Evolutionary conservation across 1,140 invertebrate species (phyloP), one percentile per base, ranked within the genome.

Genomic region (Medauroidea extradentata): DNA sequence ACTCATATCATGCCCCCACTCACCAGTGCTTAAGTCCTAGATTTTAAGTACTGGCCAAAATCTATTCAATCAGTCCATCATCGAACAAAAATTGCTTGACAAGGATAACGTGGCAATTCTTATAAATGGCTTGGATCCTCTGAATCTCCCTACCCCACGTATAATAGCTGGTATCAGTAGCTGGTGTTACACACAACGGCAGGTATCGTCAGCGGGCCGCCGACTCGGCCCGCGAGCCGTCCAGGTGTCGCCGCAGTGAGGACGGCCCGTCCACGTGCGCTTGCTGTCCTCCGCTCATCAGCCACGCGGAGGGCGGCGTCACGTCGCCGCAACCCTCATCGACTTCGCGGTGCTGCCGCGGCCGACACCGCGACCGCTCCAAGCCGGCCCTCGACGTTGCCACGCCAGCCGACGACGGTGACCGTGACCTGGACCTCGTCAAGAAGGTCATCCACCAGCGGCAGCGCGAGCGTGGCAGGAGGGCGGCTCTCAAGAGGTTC

Each of bases 311-410:
- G 1, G 49, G 29, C 16, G 38, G 38, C 38, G 19, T 5, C 3
- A 1, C 44, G 18, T n/a, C 19, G 8, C 3, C 3, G 3, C 44
- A 18, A 18, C 14, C 44, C 19, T n/a, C n/a, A n/a, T n/a, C n/a
- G n/a, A 9, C 44, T 2, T 48, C 44, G 27, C 19, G 19, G 19
- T 24, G 23, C 58, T 38, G 57, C 58, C 48, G 48, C 65, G 53
- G 53, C 60, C 64, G 53, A 59, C 39, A 49, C 67, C 24, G 34
- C 60, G 21, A 24, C 43, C 46, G 34, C 53, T 24, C 46, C 60
- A n/a, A 44, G 55, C 25, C 43, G 13, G 43, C 18, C 43, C n/a
- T n/a, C n/a, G n/a, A n/a, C n/a, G n/a, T n/a, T n/a, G n/a, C n/a
- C n/a, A n/a, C n/a, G n/a, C n/a, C n/a, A n/a, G 13, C 43, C 43